Conservation (phyloP, 2,888 invertebrate genomes). For the Eulithis testata region DNA sequence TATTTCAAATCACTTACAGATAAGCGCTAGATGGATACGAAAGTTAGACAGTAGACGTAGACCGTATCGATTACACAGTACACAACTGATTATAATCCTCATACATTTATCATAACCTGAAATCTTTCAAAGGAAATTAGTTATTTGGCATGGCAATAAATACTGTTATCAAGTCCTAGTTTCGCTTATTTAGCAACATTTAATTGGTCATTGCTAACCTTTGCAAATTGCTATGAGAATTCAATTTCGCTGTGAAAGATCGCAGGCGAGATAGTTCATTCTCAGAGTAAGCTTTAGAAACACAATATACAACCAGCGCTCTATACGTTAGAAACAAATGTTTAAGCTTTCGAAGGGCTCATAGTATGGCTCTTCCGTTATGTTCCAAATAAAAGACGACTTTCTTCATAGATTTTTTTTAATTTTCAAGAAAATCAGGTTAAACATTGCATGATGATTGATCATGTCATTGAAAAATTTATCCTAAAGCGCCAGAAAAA, state of each 20-base stretch:
- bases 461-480: no score
- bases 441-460: no score
- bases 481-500: no score
- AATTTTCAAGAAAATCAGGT: no score
- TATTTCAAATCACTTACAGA: neutral
- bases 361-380: no score
- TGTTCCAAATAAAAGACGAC: no score
- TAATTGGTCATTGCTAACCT: conserved; percentile 60
- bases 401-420: no score
- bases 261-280: conserved; percentile 43
- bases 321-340: no score
- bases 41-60: no score
- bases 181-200: conserved; percentile 53
- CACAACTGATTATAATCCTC: conserved; percentile 14
- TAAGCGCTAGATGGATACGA: no score
- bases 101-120: conserved; percentile 5
- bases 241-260: conserved; percentile 50
- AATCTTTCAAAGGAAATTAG: conserved; percentile 35
- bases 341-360: no score
- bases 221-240: conserved; percentile 51
- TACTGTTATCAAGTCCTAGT: conserved; percentile 46
- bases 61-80: conserved; percentile 1
- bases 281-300: conserved; percentile 14
- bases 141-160: conserved; percentile 35
- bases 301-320: conserved; percentile 3